Evolutionary conservation across 2,888 invertebrate genomes (phyloP).

Genomic region (Pomacea canaliculata): DNA sequence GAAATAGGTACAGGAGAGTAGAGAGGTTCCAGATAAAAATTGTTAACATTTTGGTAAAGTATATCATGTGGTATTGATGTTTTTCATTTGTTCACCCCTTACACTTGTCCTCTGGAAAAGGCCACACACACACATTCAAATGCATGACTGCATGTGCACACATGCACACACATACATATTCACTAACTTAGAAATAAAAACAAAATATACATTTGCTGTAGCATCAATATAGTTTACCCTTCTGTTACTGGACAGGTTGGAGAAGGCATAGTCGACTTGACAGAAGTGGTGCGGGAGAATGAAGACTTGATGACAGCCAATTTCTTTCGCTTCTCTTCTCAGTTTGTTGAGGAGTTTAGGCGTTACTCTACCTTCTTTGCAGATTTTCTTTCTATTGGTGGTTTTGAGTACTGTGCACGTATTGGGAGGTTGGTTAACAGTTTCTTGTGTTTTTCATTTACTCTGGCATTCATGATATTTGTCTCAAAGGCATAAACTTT

Average conservation of each 20-base stretch:
- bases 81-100: not conserved
- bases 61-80: too few relatives aligned
- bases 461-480: too few relatives aligned
- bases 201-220: too few relatives aligned
- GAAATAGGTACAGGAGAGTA: too few relatives aligned
- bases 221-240: not conserved
- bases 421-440: conserved; percentile 53
- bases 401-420: conserved; percentile 62
- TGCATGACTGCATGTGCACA: not conserved
- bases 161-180: not conserved
- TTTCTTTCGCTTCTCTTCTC: conserved; percentile 47
- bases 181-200: too few relatives aligned
- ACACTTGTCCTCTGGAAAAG: too few relatives aligned
- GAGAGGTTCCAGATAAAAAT: too few relatives aligned
- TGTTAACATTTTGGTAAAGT: too few relatives aligned
- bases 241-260: conserved; percentile 47
- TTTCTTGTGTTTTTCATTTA: conserved; percentile 1
- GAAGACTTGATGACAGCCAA: conserved; percentile 39
- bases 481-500: too few relatives aligned
- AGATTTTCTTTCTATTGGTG: conserved; percentile 66
- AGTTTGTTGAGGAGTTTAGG: conserved; percentile 51
- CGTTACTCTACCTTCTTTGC: conserved; percentile 57
- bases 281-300: conserved; percentile 42
- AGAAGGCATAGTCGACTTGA: conserved; percentile 50
- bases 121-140: not conserved